Conservation (phyloP, 2,888 invertebrate species). For the Melolontha melolontha region DNA sequence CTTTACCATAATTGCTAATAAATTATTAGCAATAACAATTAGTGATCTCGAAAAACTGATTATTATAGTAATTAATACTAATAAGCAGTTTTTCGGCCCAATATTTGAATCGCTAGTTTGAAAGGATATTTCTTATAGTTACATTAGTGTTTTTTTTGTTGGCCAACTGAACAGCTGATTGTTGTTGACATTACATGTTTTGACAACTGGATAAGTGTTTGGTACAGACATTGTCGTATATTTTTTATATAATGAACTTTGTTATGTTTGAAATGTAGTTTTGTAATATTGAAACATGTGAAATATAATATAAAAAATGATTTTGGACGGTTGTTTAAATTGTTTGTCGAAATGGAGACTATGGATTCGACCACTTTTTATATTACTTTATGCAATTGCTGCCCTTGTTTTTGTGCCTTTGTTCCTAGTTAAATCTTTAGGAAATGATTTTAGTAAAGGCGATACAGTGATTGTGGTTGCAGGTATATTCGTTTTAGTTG, state of each 20-base stretch:
- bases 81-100: no score
- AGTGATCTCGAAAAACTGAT: no score
- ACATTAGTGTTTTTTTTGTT: conserved; percentile 1
- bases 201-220: conserved; percentile 26
- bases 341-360: conserved; percentile 77
- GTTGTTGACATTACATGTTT: conserved; percentile 17
- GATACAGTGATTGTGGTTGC: conserved; percentile 87
- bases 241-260: neutral
- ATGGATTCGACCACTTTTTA: conserved; percentile 90
- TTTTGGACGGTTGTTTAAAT: conserved; percentile 56
- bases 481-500: conserved; percentile 91
- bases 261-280: conserved; percentile 24
- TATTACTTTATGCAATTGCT: conserved; percentile 82
- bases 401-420: conserved; percentile 88
- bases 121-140: no score
- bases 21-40: no score
- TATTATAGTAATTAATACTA: no score
- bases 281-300: conserved; percentile 36
- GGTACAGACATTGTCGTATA: neutral
- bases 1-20: no score
- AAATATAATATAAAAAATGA: conserved; percentile 53
- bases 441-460: conserved; percentile 81
- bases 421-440: conserved; percentile 82
- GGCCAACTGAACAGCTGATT: conserved; percentile 38
- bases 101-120: no score